These are phyloP conservation scores for Noctua janthe DNA, from an alignment of 2,888 invertebrate genomes.

Conservation along the genomic window DNA sequence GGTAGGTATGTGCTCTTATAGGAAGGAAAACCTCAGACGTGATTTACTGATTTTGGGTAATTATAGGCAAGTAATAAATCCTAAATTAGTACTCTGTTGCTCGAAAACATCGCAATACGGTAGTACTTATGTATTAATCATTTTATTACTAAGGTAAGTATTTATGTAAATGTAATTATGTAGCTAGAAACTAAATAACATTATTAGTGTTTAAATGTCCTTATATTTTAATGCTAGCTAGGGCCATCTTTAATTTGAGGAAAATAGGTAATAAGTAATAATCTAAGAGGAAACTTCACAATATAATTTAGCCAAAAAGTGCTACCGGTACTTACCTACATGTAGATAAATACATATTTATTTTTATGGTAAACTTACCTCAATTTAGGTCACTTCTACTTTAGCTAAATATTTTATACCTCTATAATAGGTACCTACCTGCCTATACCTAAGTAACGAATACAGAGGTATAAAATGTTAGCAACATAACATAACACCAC, in stretches of 20 bases:
- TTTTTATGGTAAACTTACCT: not conserved
- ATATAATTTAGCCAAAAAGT: not conserved
- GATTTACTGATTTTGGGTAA: slow-evolving; percentile 31
- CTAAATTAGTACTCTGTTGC: slow-evolving; percentile 5
- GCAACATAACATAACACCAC: not conserved
- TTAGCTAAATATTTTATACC: not conserved
- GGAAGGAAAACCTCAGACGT: slow-evolving; percentile 37
- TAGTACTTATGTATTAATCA: not conserved
- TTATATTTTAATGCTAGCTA: not conserved
- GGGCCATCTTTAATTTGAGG: not conserved
- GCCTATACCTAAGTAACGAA: not conserved
- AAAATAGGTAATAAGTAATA: not conserved
- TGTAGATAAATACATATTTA: not conserved
- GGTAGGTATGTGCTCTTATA: not conserved
- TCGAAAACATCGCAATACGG: slow-evolving; percentile 31
- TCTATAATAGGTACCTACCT: too few relatives aligned
- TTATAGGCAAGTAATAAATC: slow-evolving; percentile 21
- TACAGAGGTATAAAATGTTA: not conserved
- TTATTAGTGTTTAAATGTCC: not conserved
- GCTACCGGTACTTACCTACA: not conserved
- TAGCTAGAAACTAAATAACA: not conserved
- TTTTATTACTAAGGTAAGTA: slow-evolving; percentile 8
- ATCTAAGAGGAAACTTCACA: not conserved
- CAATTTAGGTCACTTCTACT: not conserved
- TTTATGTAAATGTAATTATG: not conserved